Conservation (phyloP, 2,113 vertebrate species). For the Atlantisia rogersi region DNA sequence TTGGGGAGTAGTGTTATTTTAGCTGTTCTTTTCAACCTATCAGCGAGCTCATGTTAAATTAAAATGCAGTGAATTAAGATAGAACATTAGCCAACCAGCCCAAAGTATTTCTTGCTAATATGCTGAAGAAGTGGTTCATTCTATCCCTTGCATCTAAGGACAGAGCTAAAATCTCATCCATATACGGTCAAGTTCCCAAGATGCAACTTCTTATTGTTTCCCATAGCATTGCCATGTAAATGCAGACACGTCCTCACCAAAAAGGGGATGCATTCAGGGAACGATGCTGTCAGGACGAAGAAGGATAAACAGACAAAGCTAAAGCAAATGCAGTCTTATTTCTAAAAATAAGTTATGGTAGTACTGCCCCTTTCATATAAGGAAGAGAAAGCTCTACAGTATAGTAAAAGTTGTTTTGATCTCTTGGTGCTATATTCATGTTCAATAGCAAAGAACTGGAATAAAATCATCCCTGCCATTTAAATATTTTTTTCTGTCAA, state of each 20-base stretch:
- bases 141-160: background rate
- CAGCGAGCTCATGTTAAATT: background rate
- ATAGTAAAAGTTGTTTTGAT: background rate
- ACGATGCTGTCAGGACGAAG: fast-evolving
- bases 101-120: background rate
- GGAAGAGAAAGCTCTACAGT: background rate
- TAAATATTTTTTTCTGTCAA: background rate
- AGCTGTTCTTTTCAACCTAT: background rate
- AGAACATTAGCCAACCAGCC: background rate
- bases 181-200: background rate
- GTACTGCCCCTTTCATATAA: background rate
- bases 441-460: background rate
- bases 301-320: background rate
- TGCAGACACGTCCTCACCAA: background rate
- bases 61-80: background rate
- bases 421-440: background rate
- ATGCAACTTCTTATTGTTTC: background rate
- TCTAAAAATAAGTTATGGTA: background rate
- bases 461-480: background rate
- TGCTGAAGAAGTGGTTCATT: background rate
- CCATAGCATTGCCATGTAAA: background rate
- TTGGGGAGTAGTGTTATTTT: background rate
- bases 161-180: background rate
- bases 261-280: background rate
- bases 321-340: background rate